These are phyloP conservation scores for Heliconius nattereri DNA, from an alignment of 1,140 invertebrate genomes.

Conservation along the genomic window DNA sequence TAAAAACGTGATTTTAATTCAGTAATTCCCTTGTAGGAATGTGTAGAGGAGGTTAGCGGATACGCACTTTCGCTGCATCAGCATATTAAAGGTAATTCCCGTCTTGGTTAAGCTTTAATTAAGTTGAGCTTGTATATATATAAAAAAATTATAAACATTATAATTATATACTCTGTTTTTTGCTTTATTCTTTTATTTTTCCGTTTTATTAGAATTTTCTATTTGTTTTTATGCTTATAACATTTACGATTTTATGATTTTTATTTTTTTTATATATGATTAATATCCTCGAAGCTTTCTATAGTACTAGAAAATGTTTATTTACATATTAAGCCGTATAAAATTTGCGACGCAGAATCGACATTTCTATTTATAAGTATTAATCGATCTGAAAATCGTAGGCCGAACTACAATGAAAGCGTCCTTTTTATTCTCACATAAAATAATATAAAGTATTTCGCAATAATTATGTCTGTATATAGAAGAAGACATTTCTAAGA, in stretches of 20 bases:
- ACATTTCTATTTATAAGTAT: neutral
- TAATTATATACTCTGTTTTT: neutral
- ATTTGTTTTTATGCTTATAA: too few species aligned
- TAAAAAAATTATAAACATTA: neutral
- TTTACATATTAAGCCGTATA: neutral
- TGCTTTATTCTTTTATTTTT: neutral
- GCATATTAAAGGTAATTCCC: slow-evolving; percentile 21
- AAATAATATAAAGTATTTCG: neutral
- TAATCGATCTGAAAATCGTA: slow-evolving; percentile 5
- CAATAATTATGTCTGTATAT: neutral
- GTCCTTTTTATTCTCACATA: neutral
- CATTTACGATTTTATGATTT: too few species aligned
- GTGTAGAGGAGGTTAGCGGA: slow-evolving; percentile 22
- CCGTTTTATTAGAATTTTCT: too few species aligned
- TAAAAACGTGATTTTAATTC: slow-evolving; percentile 10
- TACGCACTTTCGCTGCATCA: neutral
- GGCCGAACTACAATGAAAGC: neutral
- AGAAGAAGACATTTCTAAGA: too few species aligned
- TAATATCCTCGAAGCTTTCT: too few species aligned
- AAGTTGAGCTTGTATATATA: neutral
- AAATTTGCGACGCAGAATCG: neutral
- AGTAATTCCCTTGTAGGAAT: slow-evolving; percentile 19
- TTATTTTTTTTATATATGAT: neutral
- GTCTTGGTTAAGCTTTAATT: neutral
- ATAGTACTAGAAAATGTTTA: too few species aligned